Conservation (phyloP, 2,113 vertebrate genomes). For the Malurus elegans region DNA sequence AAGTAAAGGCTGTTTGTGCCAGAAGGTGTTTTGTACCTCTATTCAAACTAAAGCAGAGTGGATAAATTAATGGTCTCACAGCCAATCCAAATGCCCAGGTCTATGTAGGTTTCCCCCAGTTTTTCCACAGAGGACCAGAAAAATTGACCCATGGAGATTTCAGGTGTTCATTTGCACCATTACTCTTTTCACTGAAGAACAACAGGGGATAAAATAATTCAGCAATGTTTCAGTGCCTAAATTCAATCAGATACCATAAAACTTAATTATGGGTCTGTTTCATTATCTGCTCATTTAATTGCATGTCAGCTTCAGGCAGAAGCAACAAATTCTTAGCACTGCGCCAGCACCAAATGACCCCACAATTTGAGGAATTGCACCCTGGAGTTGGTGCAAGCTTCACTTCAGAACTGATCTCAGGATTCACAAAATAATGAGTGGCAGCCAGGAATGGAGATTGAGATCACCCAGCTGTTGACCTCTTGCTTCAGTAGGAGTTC, state of each 20-base stretch:
- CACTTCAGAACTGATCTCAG: not conserved
- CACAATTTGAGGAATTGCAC: accelerated
- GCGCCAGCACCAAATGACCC: not conserved
- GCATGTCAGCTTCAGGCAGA: not conserved
- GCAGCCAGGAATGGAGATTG: not conserved
- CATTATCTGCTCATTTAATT: not conserved
- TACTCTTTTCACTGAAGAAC: not conserved
- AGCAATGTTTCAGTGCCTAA: not conserved
- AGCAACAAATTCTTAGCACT: not conserved
- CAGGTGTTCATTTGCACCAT: not conserved
- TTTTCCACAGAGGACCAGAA: not conserved
- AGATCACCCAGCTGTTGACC: not conserved
- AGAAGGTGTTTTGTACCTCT: not conserved
- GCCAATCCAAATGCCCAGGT: not conserved
- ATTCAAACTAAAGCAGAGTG: not conserved
- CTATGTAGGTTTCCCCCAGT: not conserved
- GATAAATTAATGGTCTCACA: not conserved
- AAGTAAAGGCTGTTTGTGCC: not conserved
- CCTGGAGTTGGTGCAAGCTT: not conserved
- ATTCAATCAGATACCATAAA: not conserved
- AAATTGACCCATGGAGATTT: not conserved
- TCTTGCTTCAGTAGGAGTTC: not conserved
- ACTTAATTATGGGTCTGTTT: not conserved
- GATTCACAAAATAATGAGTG: not conserved
- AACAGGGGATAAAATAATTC: not conserved